Conservation (phyloP, 2,113 vertebrate genomes). For the Conger conger region DNA sequence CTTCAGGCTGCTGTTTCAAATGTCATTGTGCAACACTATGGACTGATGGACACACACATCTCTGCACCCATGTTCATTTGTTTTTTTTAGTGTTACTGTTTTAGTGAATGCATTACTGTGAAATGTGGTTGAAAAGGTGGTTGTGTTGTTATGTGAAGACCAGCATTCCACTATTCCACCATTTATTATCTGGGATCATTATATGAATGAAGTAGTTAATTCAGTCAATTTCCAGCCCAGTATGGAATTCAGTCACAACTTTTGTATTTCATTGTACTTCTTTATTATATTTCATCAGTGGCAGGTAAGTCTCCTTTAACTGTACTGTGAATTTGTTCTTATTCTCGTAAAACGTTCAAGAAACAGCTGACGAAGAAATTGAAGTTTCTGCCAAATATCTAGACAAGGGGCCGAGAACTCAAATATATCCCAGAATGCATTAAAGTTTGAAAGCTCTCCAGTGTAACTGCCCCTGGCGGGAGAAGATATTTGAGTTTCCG, state of each 20-base stretch:
- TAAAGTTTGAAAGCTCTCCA: slow-evolving; percentile 16
- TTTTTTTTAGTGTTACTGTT: not conserved
- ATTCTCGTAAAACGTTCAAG: not conserved
- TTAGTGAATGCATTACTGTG: not conserved
- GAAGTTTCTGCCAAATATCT: slow-evolving; percentile 3
- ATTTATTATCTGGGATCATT: not conserved
- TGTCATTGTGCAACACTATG: not conserved
- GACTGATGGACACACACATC: not conserved
- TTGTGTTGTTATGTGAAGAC: not conserved
- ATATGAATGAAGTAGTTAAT: not conserved
- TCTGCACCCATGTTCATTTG: not conserved
- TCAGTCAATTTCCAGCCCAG: slow-evolving; percentile 4
- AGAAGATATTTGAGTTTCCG: slow-evolving; percentile 13
- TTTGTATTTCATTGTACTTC: not conserved
- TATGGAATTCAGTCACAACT: not conserved
- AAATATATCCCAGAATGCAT: not conserved
- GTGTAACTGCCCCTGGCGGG: slow-evolving; percentile 4
- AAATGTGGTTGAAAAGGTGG: not conserved
- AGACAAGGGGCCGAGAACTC: not conserved
- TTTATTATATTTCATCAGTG: not conserved
- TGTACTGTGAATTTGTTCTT: not conserved
- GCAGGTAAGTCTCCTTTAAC: not conserved
- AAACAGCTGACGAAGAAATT: not conserved
- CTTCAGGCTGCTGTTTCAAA: not conserved
- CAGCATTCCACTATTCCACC: not conserved